Conservation (phyloP, 2,888 invertebrate genomes). For the Limenitis camilla region DNA sequence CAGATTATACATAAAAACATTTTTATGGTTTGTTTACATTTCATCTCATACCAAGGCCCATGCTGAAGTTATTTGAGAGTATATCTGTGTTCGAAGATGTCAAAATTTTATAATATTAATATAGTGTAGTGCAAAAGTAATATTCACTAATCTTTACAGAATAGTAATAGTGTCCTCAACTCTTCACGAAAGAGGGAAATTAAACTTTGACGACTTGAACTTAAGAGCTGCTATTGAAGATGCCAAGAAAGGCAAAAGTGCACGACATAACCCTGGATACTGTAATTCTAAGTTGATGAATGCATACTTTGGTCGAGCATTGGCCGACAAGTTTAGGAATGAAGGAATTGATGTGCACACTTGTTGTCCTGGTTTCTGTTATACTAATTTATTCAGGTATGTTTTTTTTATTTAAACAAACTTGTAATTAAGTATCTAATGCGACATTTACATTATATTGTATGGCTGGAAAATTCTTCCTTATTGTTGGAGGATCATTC, state of each 20-base stretch:
- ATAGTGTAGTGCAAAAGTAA: too few relatives aligned
- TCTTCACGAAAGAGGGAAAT: conserved; percentile 79
- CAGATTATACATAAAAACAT: too few relatives aligned
- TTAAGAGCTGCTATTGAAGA: conserved; percentile 64
- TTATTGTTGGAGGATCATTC: too few relatives aligned
- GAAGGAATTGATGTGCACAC: conserved; percentile 78
- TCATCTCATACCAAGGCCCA: too few relatives aligned
- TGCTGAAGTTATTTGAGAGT: too few relatives aligned
- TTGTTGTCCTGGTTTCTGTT: conserved; percentile 87
- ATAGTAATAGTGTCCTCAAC: conserved; percentile 82
- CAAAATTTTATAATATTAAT: background rate
- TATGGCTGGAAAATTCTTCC: too few relatives aligned
- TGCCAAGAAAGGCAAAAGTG: conserved; percentile 44
- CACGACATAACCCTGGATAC: conserved; percentile 76
- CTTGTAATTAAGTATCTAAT: background rate
- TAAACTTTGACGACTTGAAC: conserved; percentile 81
- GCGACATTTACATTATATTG: background rate
- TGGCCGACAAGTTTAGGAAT: conserved; percentile 73
- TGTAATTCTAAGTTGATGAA: conserved; percentile 86
- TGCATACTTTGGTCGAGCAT: conserved; percentile 79
- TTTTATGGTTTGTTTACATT: too few relatives aligned
- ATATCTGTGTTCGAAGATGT: too few relatives aligned
- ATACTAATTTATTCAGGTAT: conserved; percentile 83
- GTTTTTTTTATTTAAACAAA: conserved; percentile 9
- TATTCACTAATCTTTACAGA: conserved; percentile 53